Base-by-base conservation (phyloP, 2,113 vertebrate species). In the Mellivora capensis region DNA sequence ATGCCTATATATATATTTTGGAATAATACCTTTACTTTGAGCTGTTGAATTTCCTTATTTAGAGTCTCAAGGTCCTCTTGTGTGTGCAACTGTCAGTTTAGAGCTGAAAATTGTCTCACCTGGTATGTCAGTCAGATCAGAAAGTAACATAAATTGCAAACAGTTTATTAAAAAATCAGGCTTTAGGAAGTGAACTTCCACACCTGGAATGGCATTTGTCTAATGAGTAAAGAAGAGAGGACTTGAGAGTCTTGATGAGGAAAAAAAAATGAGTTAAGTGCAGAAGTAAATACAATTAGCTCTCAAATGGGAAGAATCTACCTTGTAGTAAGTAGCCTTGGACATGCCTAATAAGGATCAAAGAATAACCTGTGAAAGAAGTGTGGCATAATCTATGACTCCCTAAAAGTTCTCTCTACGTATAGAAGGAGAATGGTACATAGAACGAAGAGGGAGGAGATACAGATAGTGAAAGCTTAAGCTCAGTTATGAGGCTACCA, bases 41-140 rank as follows among this genome's bases (percentile, higher is more conserved):
- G 39, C 23, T 96, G 81, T 52, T 95, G 44, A 42, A 34, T 80
- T 97, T 97, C 92, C 61, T 62, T 86, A 69, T 97, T 97, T 94
- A 94, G 67, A 83, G 4, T 87, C 59, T 89, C 54, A 7, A 84
- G 18, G n/a, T 27, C n/a, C n/a, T 62, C n/a, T 95, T 95, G 69
- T 74, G 80, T 80, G 67, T 94, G 61, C 47, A 94, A 25, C 52
- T 89, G 44, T 94, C 90, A 95, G 37, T 67, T 77, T 67, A 42
- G 5, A 90, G 79, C 61, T 97, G 93, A 95, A 59, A 92, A 49
- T 69, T 90, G 21, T 87, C 54, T 83, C 79, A 83, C 74, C 67
- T 95, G 27, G 6, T 61, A 52, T 67, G 34, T 86, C 37, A 87
- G 39, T 82, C 71, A 97, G 21, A 89, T 94, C 64, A 88, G 59